Evolutionary conservation across 2,113 vertebrate species (phyloP).

Genomic region (Peucedramus taeniatus): DNA sequence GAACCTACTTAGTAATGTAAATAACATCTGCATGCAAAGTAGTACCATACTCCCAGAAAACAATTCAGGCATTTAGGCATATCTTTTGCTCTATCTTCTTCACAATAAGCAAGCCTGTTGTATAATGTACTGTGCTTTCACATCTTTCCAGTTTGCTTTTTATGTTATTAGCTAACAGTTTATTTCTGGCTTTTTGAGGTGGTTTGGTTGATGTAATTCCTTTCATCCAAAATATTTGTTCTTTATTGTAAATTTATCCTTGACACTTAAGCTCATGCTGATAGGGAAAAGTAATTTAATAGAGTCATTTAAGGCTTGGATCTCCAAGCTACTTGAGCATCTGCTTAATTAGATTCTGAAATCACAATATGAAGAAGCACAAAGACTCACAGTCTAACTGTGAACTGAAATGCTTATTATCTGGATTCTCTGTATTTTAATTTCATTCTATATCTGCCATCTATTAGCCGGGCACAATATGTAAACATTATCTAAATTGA

Average conservation of each 20-base stretch:
- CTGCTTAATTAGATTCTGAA: slow-evolving; percentile 21
- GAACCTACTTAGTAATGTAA: not conserved
- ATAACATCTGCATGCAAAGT: not conserved
- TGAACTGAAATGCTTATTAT: slow-evolving; percentile 4
- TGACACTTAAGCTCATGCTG: not conserved
- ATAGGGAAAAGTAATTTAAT: not conserved
- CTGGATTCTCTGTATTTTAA: not conserved
- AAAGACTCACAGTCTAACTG: not conserved
- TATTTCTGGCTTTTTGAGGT: not conserved
- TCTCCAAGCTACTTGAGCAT: not conserved
- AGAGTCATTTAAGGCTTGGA: not conserved
- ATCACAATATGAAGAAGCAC: slow-evolving; percentile 2
- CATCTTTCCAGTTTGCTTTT: not conserved
- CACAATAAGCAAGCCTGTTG: not conserved
- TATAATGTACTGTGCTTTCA: not conserved
- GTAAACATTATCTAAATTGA: not conserved
- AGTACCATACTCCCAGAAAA: not conserved
- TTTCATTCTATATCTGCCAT: not conserved
- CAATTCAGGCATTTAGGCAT: not conserved
- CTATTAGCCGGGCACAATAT: not conserved
- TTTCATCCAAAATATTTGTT: not conserved
- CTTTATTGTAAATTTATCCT: not conserved
- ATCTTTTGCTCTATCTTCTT: not conserved
- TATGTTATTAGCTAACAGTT: not conserved
- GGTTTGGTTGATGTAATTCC: not conserved